Conservation (phyloP, 2,113 vertebrate species). For the Phycodurus eques region DNA sequence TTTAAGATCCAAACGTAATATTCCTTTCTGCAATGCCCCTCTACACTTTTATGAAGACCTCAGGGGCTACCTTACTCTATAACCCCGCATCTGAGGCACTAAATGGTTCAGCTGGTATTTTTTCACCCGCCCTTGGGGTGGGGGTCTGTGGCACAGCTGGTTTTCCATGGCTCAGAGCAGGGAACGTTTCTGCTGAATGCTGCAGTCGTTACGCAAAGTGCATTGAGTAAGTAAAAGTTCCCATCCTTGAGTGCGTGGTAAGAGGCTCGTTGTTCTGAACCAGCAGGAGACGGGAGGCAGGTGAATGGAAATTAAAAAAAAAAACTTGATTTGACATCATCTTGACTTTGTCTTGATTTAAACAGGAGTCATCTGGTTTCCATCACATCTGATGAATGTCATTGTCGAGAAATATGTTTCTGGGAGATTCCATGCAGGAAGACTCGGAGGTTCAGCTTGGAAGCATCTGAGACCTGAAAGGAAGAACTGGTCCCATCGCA, state of each 20-base stretch:
- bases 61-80: constrained; percentile 26
- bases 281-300: constrained; percentile 36
- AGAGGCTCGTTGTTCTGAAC: constrained; percentile 26
- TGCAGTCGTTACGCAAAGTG: constrained; percentile 23
- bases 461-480: not conserved
- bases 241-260: constrained; percentile 15
- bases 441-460: not conserved
- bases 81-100: constrained; percentile 21
- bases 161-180: constrained; percentile 51
- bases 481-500: not conserved
- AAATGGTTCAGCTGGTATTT: constrained; percentile 26
- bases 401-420: not conserved
- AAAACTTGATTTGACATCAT: not conserved
- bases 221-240: constrained; percentile 32
- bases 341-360: not conserved
- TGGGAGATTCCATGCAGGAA: not conserved
- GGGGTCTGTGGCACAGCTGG: constrained; percentile 59
- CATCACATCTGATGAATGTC: constrained; percentile 11
- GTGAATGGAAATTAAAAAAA: constrained; percentile 60
- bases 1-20: not conserved
- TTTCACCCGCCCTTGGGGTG: not conserved
- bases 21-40: not conserved
- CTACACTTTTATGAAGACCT: constrained; percentile 27
- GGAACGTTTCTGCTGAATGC: constrained; percentile 19
- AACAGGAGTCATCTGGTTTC: constrained; percentile 25